These are phyloP conservation scores for Sebastes fasciatus DNA, from an alignment of 2,113 vertebrate species.

Conservation along the genomic window DNA sequence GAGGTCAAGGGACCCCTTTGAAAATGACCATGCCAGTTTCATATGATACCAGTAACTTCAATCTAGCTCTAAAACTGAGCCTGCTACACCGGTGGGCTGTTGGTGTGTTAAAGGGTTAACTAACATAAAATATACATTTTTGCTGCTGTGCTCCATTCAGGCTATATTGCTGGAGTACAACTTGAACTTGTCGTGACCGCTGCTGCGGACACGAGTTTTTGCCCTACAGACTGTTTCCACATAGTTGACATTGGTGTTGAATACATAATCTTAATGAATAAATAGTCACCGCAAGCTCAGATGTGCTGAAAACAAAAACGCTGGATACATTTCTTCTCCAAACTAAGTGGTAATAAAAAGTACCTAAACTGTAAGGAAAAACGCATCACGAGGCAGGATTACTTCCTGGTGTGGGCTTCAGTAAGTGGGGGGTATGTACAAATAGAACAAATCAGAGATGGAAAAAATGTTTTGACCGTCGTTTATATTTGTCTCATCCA, in stretches of 20 bases:
- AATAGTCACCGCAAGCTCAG: not conserved
- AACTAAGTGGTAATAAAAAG: constrained; percentile 25
- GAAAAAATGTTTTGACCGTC: constrained; percentile 37
- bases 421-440: constrained; percentile 15
- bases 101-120: too few relatives aligned
- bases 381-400: not conserved
- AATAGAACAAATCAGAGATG: constrained; percentile 21
- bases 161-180: not conserved
- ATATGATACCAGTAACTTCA: too few relatives aligned
- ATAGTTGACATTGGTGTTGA: constrained; percentile 15
- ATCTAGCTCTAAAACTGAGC: too few relatives aligned
- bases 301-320: not conserved
- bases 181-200: constrained; percentile 15
- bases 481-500: constrained; percentile 52
- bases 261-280: not conserved
- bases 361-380: constrained; percentile 8
- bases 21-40: too few relatives aligned
- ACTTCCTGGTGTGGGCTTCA: constrained; percentile 1
- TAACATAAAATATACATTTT: not conserved
- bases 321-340: not conserved
- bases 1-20: too few relatives aligned
- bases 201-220: constrained; percentile 7
- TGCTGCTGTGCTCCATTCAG: constrained; percentile 1
- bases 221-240: constrained; percentile 14
- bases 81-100: too few relatives aligned